Evolutionary conservation across 1,140 invertebrate genomes (phyloP).

Genomic region (Drosophila saltans): DNA sequence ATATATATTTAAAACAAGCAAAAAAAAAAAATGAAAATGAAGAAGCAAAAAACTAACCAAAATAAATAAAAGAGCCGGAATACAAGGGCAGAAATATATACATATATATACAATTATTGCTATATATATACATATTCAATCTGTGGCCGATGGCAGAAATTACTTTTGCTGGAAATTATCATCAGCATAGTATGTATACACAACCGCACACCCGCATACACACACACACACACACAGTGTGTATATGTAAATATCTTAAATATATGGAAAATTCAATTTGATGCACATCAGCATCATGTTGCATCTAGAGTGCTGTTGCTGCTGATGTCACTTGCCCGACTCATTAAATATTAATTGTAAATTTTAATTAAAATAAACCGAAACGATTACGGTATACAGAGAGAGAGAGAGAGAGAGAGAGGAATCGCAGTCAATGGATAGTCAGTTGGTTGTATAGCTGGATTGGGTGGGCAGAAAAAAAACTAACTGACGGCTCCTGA

Average conservation of each 20-base stretch:
- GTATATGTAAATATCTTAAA: constrained; percentile 19
- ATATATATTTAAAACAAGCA: constrained; percentile 31
- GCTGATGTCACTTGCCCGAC: constrained; percentile 61
- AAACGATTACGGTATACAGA: constrained; percentile 52
- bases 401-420: background rate
- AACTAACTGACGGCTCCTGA: constrained; percentile 45
- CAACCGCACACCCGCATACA: constrained; percentile 25
- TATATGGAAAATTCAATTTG: constrained; percentile 68
- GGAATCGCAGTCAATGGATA: background rate
- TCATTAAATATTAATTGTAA: constrained; percentile 82
- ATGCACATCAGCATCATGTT: constrained; percentile 50
- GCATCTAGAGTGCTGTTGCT: constrained; percentile 39
- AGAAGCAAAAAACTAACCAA: constrained; percentile 19
- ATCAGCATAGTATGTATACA: constrained; percentile 34
- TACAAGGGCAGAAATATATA: background rate
- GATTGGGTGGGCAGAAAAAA: background rate
- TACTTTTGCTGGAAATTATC: constrained; percentile 61
- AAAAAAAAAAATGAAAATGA: constrained; percentile 17
- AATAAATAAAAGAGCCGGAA: constrained; percentile 2
- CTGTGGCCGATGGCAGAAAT: constrained; percentile 46
- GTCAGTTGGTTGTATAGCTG: too few species aligned
- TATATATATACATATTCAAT: constrained; percentile 40
- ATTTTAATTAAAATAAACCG: constrained; percentile 82
- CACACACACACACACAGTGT: constrained; percentile 25
- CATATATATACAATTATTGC: background rate